Conservation (phyloP, 2,888 invertebrate species). For the Latrodectus hesperus region DNA sequence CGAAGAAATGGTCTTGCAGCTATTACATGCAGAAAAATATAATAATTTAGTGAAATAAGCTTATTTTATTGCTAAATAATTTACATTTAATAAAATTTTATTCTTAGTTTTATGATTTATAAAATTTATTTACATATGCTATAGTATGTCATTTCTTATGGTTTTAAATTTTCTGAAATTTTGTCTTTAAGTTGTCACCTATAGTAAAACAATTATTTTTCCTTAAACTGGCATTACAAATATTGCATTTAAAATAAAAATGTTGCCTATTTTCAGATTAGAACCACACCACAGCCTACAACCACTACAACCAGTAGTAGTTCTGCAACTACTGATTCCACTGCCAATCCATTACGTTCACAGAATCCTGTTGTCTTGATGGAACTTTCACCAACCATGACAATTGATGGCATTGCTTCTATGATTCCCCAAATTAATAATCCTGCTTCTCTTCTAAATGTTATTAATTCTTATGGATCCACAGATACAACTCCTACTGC, state of each 20-base stretch:
- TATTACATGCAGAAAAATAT: too few relatives aligned
- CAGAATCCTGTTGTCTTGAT: slow-evolving; percentile 77
- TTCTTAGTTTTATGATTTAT: too few relatives aligned
- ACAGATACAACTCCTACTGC: slow-evolving; percentile 13
- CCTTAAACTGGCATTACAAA: too few relatives aligned
- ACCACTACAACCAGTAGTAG: background rate
- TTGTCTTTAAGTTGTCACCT: too few relatives aligned
- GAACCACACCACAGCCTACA: slow-evolving; percentile 12
- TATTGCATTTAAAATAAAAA: background rate
- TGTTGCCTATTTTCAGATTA: background rate
- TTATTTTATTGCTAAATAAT: too few relatives aligned
- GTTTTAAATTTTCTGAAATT: too few relatives aligned
- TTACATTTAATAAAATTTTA: too few relatives aligned
- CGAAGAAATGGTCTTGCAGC: too few relatives aligned
- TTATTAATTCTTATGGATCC: background rate
- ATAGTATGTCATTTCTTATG: too few relatives aligned
- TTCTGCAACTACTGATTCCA: background rate
- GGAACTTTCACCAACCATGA: slow-evolving; percentile 77
- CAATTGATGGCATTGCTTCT: slow-evolving; percentile 77
- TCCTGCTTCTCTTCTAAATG: background rate
- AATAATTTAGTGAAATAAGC: too few relatives aligned
- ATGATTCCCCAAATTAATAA: slow-evolving; percentile 1
- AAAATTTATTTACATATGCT: too few relatives aligned
- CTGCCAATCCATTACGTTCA: background rate
- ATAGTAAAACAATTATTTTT: too few relatives aligned